Base-by-base conservation (phyloP, 2,888 invertebrate species). In the Synanthedon myopaeformis region DNA sequence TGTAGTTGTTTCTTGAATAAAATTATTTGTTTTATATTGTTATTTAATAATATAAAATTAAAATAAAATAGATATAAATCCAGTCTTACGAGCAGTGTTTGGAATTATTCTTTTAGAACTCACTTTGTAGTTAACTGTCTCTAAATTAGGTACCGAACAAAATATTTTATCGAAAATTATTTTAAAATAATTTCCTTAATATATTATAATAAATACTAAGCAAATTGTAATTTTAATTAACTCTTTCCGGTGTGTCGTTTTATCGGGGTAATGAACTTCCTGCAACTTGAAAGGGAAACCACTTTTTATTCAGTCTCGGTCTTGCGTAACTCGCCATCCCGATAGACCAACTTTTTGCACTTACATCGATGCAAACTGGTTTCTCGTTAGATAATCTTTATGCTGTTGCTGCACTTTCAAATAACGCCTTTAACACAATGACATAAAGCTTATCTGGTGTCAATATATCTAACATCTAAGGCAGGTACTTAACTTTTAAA, bases 301-400 rank as follows among this genome's bases (percentile, higher is more conserved):
- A 65, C 69, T 82, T 82, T 83, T 84, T 84, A 74, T 74, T 61
- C 59, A 66, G 64, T 58, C 64, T 70, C 70, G 67, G 65, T 81
- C 82, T 83, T 86, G 86, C 82, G 81, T 84, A 86, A 85, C 85
- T 74, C 59, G 80, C 71, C 67, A 65, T 35, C 66, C 65, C 61
- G 67, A 71, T 69, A 69, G 61, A 65, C 64, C 70, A 65, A 74
- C 70, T 81, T 79, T 82, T 79, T 80, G 69, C 74, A 71, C 69
- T 74, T 73, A 76, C 76, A 71, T 67, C 71, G 69, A 61, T 58
- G 61, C 64, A 65, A 67, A 70, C 68, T 55, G 61, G 67, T 70
- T 65, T 64, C 61, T 61, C 14, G 45, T 45, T 45, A 45, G 45
- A 45, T 45, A 45, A 45, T 45, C n/a, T 45, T 45, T 45, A 6